Conservation (phyloP, 2,113 vertebrate species). For the Pica pica region DNA sequence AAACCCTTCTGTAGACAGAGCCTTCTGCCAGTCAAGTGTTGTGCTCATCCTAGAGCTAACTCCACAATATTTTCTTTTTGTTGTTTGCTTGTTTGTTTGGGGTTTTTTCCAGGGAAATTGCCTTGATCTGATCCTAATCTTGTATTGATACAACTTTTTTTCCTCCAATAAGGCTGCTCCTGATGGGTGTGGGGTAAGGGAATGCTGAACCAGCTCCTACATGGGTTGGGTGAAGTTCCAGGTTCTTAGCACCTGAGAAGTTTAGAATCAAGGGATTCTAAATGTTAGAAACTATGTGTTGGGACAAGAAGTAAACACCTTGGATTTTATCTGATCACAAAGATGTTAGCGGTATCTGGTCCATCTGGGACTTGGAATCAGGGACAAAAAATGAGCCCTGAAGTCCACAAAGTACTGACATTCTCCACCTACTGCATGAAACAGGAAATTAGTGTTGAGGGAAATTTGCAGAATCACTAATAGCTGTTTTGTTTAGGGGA, state of each 20-base stretch:
- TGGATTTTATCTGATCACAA: not conserved
- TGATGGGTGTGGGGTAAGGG: not conserved
- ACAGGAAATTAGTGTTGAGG: slow-evolving; percentile 25
- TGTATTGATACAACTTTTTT: not conserved
- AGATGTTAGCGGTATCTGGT: not conserved
- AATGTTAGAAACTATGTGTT: not conserved
- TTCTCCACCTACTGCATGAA: not conserved
- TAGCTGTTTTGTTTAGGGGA: not conserved
- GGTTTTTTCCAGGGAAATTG: not conserved
- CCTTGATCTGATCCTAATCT: not conserved
- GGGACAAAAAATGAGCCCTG: not conserved
- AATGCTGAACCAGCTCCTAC: not conserved
- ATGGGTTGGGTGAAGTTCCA: not conserved
- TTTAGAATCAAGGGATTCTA: not conserved
- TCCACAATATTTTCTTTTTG: not conserved
- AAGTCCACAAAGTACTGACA: not conserved
- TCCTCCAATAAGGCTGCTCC: not conserved
- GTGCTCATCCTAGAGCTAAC: not conserved
- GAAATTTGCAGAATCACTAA: not conserved
- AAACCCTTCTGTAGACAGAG: not conserved
- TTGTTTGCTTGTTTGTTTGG: not conserved
- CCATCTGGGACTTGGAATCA: not conserved
- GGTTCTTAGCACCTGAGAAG: not conserved
- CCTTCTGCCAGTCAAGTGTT: not conserved
- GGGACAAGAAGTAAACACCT: slow-evolving; percentile 4